These are phyloP conservation scores for Aeoliscus strigatus DNA, from an alignment of 2,797 vertebrate species.

Conservation along the genomic window DNA sequence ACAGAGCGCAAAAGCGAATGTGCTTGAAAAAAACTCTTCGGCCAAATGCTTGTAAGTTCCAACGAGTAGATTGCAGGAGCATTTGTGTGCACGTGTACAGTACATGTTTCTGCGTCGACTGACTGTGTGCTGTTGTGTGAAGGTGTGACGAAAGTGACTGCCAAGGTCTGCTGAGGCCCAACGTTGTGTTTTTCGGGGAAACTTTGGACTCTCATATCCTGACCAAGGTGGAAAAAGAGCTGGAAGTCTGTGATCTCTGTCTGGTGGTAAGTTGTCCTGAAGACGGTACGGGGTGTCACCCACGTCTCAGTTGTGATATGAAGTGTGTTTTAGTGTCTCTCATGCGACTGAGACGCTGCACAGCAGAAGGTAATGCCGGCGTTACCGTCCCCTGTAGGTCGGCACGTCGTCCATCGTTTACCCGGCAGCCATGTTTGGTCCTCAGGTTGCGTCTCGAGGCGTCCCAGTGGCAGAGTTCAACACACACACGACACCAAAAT, in stretches of 20 bases:
- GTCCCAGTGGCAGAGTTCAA: constrained; percentile 94
- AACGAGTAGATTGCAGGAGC: too few relatives aligned
- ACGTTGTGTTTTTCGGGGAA: constrained; percentile 96
- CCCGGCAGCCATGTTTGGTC: constrained; percentile 93
- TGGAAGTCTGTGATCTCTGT: constrained; percentile 90
- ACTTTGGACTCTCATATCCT: constrained; percentile 86
- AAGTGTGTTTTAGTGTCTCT: constrained; percentile 6
- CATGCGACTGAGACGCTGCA: not conserved
- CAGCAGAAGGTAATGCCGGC: not conserved
- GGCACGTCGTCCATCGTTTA: constrained; percentile 94
- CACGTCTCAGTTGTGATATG: too few relatives aligned
- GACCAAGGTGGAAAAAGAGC: constrained; percentile 86
- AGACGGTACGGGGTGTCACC: too few relatives aligned
- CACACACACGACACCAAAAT: constrained; percentile 78
- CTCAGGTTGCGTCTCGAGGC: constrained; percentile 86
- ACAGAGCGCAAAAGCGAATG: too few relatives aligned
- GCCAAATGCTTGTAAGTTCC: too few relatives aligned
- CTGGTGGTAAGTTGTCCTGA: constrained; percentile 81
- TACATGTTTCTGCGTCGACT: too few relatives aligned
- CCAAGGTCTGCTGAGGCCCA: constrained; percentile 86
- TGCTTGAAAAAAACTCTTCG: too few relatives aligned
- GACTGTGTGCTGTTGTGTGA: constrained; percentile 14
- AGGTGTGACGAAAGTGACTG: constrained; percentile 86
- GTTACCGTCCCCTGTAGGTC: constrained; percentile 70
- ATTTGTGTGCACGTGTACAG: too few relatives aligned